Base-by-base conservation (phyloP, 1,140 invertebrate species). In the Hermatobates lingyangjiaoensis region DNA sequence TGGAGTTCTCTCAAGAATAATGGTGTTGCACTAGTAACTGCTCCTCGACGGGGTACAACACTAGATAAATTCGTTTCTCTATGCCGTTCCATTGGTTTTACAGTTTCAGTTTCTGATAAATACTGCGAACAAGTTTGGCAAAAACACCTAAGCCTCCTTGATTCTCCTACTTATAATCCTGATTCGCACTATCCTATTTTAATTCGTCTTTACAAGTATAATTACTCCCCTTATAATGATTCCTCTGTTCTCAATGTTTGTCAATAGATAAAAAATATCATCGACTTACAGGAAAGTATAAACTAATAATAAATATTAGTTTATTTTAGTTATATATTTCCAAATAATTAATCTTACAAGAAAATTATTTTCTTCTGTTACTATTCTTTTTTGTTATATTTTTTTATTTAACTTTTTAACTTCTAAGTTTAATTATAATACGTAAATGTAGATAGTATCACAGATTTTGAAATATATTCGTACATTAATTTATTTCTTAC, bases 1-100 rank as follows among this genome's bases (percentile, higher is more conserved):
- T 75, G 75, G 65, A 68, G 72, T 47, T 74, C 75, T 61, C 60
- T 88, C 52, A 70, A 75, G n/a, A 66, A 70, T 21, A 65, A 73
- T 54, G 83, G 84, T 1, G 53, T 77, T 18, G 81, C 77, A 1
- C 64, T 84, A 40, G 73, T 87, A 15, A 84, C 86, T 75, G 84
- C 85, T 10, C 85, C 85, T 3, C 68, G 70, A 50, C 72, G 85
- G 30, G 81, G 81, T 0, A 67, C 70, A 56, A 86, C 83, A 15
- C 73, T 87, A 50, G 70, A 79, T 28, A 70, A 73, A 45, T 88
- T 88, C 62, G 68, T 76, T 18, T 66, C 72, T 38, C 71, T 74
- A 49, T 77, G 76, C 26, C 57, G 71, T 34, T 63, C 67, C 34
- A 66, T 68, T 20, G 79, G 79, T 1, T 78, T 82, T 54, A 49